Base-by-base conservation (phyloP, 1,140 invertebrate species). In the Eumaeus atala region DNA sequence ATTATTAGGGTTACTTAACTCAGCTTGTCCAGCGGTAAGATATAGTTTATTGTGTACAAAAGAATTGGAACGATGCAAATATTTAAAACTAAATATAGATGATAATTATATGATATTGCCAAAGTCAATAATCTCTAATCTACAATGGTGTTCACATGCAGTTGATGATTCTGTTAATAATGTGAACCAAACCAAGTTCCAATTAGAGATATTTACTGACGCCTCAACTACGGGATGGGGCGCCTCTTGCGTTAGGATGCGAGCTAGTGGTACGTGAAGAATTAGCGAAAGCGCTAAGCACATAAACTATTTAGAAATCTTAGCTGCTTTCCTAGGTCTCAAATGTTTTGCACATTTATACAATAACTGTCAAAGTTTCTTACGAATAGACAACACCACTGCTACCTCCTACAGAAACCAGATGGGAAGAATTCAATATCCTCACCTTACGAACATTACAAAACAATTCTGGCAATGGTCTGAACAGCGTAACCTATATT, bases 41-140 rank as follows among this genome's bases (percentile, higher is more conserved):
- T 58, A 58, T 37, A 50, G 56, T 18, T 52, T 33, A 33, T 38
- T 58, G 4, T 58, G 52, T 52, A 58, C 56, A 4, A 58, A 58
- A 48, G 33, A 48, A 48, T 11, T 52, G 10, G 56, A 58, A 48
- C n/a, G 56, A 21, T 33, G 35, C 17, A 53, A 57, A 35, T 57
- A 44, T 34, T 12, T 57, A 10, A 57, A 34, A 10, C 11, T 57
- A 51, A 57, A 57, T 44, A n/a, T 17, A 11, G 10, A 51, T 16
- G 28, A 35, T 16, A 14, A 57, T 17, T 51, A 57, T 28, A 28
- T 51, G 14, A 44, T 17, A 3, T n/a, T n/a, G n/a, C n/a, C n/a
- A n/a, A n/a, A n/a, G n/a, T n/a, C n/a, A n/a, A n/a, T n/a, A n/a
- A n/a, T 53, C 1, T 18, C 51, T 5, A 38, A 53, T 11, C n/a